phyloP scores from a whole-genome alignment of 2,888 invertebrate genomes.

The Aelia acuminata region DNA sequence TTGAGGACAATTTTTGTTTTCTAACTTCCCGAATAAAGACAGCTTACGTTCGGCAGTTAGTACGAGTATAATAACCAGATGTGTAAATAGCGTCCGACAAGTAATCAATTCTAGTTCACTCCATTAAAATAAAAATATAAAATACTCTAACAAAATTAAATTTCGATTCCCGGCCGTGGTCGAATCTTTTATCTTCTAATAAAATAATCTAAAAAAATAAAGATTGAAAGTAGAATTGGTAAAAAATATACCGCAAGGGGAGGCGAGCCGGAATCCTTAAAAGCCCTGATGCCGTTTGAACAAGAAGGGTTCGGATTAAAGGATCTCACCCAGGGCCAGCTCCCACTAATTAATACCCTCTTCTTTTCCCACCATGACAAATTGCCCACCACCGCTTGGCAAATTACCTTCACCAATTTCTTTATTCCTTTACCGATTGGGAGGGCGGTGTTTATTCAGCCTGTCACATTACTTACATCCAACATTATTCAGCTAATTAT shows the following conservation, averaged over 20 bases:
- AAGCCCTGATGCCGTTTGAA: background rate
- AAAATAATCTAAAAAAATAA: background rate
- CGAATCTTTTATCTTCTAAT: no score
- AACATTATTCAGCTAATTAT: background rate
- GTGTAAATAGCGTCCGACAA: no score
- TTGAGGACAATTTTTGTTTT: no score
- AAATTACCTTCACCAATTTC: background rate
- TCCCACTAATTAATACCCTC: slow-evolving; percentile 11
- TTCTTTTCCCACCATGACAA: slow-evolving; percentile 1
- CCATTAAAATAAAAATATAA: no score
- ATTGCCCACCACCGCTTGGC: background rate
- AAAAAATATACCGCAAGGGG: background rate
- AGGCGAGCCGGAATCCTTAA: background rate
- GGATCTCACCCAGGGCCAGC: background rate
- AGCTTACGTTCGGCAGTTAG: no score
- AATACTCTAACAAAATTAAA: no score
- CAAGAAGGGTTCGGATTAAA: slow-evolving; percentile 11
- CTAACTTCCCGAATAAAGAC: no score
- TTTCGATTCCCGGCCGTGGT: no score
- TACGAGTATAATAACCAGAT: no score
- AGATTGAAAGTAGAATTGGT: background rate
- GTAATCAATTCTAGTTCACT: no score
- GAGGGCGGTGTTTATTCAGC: background rate
- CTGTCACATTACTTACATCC: no score
- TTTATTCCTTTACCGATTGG: background rate